Conservation (phyloP, 2,888 invertebrate species). For the Gnatocerus cornutus region DNA sequence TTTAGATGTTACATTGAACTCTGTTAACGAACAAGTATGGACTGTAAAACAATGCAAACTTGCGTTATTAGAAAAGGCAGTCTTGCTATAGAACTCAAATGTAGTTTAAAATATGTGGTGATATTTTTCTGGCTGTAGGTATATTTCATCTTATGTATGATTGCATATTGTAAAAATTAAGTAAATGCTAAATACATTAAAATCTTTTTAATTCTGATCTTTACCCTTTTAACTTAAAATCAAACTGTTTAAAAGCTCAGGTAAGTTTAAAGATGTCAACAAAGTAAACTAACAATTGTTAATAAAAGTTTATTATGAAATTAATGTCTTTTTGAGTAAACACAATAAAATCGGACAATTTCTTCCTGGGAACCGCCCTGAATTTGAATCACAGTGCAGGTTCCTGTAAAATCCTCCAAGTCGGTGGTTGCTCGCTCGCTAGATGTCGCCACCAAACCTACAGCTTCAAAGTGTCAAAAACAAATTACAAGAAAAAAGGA, state of each 20-base stretch:
- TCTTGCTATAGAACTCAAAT: constrained; percentile 71
- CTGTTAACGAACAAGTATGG: constrained; percentile 66
- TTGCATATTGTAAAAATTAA: constrained; percentile 72
- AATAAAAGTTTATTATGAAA: no score
- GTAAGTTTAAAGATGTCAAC: no score
- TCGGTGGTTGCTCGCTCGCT: not conserved
- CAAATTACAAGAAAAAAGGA: not conserved
- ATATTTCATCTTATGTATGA: constrained; percentile 72
- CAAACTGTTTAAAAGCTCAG: not conserved
- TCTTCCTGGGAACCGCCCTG: no score
- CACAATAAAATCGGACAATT: no score
- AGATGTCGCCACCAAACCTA: not conserved
- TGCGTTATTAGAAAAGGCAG: constrained; percentile 63
- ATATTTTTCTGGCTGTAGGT: constrained; percentile 73
- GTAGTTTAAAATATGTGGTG: constrained; percentile 73
- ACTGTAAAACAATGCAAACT: constrained; percentile 59
- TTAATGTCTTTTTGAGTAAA: no score
- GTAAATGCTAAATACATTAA: constrained; percentile 71
- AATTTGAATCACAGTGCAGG: no score
- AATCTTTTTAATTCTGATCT: constrained; percentile 66
- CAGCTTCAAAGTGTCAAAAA: constrained; percentile 1
- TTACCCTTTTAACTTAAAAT: constrained; percentile 22
- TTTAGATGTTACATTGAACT: constrained; percentile 60
- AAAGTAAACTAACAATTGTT: no score
- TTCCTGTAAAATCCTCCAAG: no score